A percentile compares a stretch with the other conserved stretches of the same genome.
These are phyloP conservation scores for Campoplex nolae DNA, from an alignment of 2,888 invertebrate species.

Conservation along the genomic window DNA sequence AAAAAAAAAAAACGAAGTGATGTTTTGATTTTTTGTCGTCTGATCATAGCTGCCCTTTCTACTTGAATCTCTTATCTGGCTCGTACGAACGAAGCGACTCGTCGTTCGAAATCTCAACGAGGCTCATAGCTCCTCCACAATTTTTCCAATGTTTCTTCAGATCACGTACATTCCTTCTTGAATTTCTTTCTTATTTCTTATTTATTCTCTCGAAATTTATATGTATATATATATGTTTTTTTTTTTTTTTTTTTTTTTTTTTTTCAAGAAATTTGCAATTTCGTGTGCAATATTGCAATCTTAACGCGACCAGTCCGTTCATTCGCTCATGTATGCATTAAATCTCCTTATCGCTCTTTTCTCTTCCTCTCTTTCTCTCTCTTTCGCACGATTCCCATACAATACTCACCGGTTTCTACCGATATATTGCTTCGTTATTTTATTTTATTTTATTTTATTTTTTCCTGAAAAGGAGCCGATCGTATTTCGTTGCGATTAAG, in stretches of 20 bases:
- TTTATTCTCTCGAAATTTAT: constrained; percentile 14
- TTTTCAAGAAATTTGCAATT: background rate
- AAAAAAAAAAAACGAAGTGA: background rate
- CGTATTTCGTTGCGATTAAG: constrained; percentile 63
- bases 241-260: background rate
- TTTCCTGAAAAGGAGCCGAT: constrained; percentile 21
- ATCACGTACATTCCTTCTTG: constrained; percentile 15
- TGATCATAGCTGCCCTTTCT: constrained; percentile 42
- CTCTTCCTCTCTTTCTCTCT: constrained; percentile 26
- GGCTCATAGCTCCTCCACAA: constrained; percentile 44
- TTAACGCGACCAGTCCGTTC: constrained; percentile 48
- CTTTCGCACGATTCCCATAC: background rate
- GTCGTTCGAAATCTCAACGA: constrained; percentile 58
- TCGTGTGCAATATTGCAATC: constrained; percentile 57
- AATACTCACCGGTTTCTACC: constrained; percentile 12
- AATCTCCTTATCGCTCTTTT: constrained; percentile 62
- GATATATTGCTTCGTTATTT: background rate
- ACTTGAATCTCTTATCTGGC: constrained; percentile 51
- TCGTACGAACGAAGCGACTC: constrained; percentile 43
- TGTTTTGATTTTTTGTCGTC: background rate
- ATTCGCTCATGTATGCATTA: constrained; percentile 17
- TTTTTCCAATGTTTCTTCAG: constrained; percentile 2
- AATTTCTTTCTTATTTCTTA: constrained; percentile 5
- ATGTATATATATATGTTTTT: background rate
- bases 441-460: background rate